Percentiles rank a stretch among this genome's conserved stretches.
Evolutionary conservation across 2,888 invertebrate species (phyloP).

Genomic region (Ichneumoninae sp.): DNA sequence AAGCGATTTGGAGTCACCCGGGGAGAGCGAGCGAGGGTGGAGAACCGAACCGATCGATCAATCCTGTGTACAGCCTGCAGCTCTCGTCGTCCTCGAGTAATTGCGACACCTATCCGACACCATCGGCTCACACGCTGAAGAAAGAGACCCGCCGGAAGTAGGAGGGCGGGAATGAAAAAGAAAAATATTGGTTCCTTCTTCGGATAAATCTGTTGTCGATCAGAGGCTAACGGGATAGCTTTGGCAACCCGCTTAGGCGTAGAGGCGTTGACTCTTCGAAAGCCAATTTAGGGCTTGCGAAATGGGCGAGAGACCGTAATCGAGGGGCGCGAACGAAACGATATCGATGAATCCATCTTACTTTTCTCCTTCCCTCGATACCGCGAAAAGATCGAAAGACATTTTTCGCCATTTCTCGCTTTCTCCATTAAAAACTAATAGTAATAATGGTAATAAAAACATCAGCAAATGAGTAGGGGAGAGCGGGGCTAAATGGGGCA

Average conservation of each 20-base stretch:
- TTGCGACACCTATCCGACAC: constrained; percentile 55
- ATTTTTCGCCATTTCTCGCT: neutral
- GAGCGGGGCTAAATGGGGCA: too few species aligned
- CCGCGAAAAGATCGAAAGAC: neutral
- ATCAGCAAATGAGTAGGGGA: neutral
- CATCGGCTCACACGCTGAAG: constrained; percentile 13
- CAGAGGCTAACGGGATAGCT: constrained; percentile 44
- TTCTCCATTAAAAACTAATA: neutral
- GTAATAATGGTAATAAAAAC: neutral
- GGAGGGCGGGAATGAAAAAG: constrained; percentile 55
- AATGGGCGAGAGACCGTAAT: constrained; percentile 49
- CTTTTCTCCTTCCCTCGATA: constrained; percentile 3
- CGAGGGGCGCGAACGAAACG: constrained; percentile 20
- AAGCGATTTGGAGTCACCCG: constrained; percentile 53
- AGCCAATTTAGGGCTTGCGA: constrained; percentile 60
- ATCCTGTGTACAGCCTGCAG: constrained; percentile 52
- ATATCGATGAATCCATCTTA: constrained; percentile 44
- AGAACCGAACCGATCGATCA: constrained; percentile 73
- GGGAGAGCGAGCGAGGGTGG: constrained; percentile 26
- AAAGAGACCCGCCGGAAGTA: constrained; percentile 20
- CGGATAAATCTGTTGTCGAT: constrained; percentile 74
- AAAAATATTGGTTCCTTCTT: constrained; percentile 68
- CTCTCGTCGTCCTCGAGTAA: constrained; percentile 53
- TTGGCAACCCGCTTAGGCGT: neutral
- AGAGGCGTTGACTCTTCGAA: constrained; percentile 53